Evolutionary conservation across 2,797 vertebrate genomes (phyloP), one percentile per base, ranked within the genome.

Genomic region (Botia almorhae): DNA sequence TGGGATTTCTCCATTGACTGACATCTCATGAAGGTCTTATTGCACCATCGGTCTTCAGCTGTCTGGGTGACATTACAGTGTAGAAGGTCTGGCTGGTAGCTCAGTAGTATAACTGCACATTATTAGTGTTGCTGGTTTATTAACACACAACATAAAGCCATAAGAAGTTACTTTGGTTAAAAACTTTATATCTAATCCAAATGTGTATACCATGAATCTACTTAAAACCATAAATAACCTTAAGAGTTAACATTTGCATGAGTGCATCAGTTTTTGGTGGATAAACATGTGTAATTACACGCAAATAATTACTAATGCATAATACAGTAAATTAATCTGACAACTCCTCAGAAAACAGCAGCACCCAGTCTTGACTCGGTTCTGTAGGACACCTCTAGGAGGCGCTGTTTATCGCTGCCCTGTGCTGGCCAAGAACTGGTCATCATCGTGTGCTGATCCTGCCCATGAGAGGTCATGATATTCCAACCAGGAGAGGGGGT

Each of bases 381-480:
- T 51, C 78, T 14, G 56, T 79, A 76, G 81, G 82, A 82, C 61
- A 76, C 72, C 87, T 91, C 89, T 16, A 84, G 82, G 63, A 83
- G 85, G 69, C 13, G 53, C 14, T 19, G 69, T 58, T 75, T 1
- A 0, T 68, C 69, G 71, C 23, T 63, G 21, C 50, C 6, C 6
- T 8, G 51, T 82, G 46, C 84, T 0, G 1, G 76, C 68, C 81
- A 2, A 2, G 69, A 83, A 13, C 80, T 7, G 10, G 11, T 69
- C 83, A 55, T 14, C 19, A 63, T 82, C 88, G 74, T 82, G 74
- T 90, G 87, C 76, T 89, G 88, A 51, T 83, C 82, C 78, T 85
- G 88, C 73, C 79, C 73, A 77, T 39, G 58, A 58, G 83, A 68
- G 58, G 48, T 95, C 93, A 95, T 2, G 87, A 91, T 26, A 89